Evolutionary conservation across 1,140 invertebrate genomes (phyloP), one percentile per base, ranked within the genome.

Genomic region (Hesperophylax magnus): DNA sequence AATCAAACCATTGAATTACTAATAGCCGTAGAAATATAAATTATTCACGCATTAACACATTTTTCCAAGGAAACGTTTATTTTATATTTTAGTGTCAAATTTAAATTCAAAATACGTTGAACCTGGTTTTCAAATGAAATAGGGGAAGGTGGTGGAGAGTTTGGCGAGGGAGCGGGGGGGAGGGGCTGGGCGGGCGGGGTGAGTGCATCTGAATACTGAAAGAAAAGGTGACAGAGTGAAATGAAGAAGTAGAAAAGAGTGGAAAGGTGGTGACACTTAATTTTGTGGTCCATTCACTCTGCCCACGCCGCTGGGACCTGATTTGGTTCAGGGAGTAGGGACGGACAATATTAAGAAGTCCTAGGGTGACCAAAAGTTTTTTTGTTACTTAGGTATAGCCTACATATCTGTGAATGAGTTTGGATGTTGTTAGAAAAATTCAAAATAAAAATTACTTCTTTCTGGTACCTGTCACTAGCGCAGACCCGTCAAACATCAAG

Each of bases 201-300:
- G 63, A 67, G 27, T 67, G 63, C 63, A 67, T 67, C 63, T 67
- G 63, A 67, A 27, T 67, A 67, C 63, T 31, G 63, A 67, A 67
- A 67, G 63, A 72, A 72, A 72, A 54, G 39, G 39, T 72, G 69
- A 53, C 39, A 53, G 69, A 72, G 69, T 72, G 69, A 72, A 72
- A 72, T 72, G 69, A 72, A 72, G 39, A 72, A 72, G 24, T 72
- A 47, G 69, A 72, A 72, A 72, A 72, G 39, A 72, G 39, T 54
- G 15, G 69, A 27, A 72, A 72, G 65, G 69, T 72, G 39, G 69
- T 72, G 69, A 72, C 69, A 72, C 69, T 72, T 72, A 72, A 72
- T 72, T 72, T 72, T 53, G 39, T 72, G 69, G 69, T 72, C 69
- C 69, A 72, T 72, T 72, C 69, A 72, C 69, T 72, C 69, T 34